Evolutionary conservation across 2,797 vertebrate genomes (phyloP).

Genomic region (Loriculus beryllinus): DNA sequence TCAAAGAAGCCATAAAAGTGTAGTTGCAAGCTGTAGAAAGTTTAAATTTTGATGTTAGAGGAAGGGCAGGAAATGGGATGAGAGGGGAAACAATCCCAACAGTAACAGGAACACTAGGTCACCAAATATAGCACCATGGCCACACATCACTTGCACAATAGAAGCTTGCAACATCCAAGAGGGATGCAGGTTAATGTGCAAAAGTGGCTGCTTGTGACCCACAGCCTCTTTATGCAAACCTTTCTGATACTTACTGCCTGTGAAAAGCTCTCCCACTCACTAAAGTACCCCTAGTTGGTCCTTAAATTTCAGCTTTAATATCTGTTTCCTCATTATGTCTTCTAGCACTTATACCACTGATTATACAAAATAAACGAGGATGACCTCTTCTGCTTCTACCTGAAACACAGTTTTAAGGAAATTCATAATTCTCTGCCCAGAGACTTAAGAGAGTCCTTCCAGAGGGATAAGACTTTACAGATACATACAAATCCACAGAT

Average conservation of each 20-base stretch:
- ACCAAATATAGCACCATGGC: neutral
- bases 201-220: neutral
- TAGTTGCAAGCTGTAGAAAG: neutral
- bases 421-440: neutral
- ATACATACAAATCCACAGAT: neutral
- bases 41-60: neutral
- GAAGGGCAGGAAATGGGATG: accelerated
- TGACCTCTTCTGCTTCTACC: neutral
- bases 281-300: neutral
- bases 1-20: neutral
- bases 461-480: neutral
- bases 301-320: neutral
- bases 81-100: neutral
- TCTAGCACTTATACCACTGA: neutral
- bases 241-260: neutral
- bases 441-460: neutral
- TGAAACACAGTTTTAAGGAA: neutral
- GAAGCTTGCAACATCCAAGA: neutral
- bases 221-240: neutral
- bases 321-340: neutral
- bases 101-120: neutral
- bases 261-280: neutral
- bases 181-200: neutral
- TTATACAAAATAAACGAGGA: neutral
- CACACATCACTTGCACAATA: accelerated